Base-by-base conservation (phyloP, 2,113 vertebrate species). In the Sarotherodon lohbergeri region DNA sequence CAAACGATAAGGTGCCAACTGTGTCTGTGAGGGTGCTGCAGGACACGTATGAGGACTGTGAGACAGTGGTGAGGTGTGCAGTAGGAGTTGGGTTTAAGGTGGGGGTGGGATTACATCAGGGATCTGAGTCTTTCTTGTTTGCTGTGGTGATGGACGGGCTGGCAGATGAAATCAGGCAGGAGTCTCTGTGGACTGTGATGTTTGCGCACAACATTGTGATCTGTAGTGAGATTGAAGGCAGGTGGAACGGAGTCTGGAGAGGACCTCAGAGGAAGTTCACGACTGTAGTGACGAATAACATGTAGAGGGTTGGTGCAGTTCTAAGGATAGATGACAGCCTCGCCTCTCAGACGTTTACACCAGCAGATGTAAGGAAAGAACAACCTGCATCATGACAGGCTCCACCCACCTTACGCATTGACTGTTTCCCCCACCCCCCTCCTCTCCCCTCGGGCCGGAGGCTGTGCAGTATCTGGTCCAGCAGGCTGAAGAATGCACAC, bases 1-100 rank as follows among this genome's bases (percentile, higher is more conserved):
- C 34, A 22, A 66, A 39, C 0, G 0, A 66, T 22, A 6, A 17
- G 0, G 61, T 36, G 61, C 4, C 17, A 0, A 1, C 10, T 66
- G 19, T 66, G 17, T 4, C 32, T 36, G 59, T 1, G 17, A 66
- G 61, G 2, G 61, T 0, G 61, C 3, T 7, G 32, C 32, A 2
- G 32, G 59, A 63, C 59, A 63, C 7, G 32, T n/a, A 36, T 63
- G 59, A 63, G 17, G 59, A 63, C 32, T 36, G 59, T n/a, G 61
- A 36, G 32, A 66, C 61, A 39, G 10, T 13, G 61, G 34, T 22
- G 61, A 39, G 1, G 34, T 66, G 61, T 7, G 17, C 61, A 39
- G 34, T 0, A 39, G 29, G 8, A 61, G 61, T 22, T 12, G 34
- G 61, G 32, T n/a, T 66, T 36, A 12, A 11, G 29, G 5, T 61